Base-by-base conservation (phyloP, 2,888 invertebrate genomes). In the Parapristionchus giblindavisi region DNA sequence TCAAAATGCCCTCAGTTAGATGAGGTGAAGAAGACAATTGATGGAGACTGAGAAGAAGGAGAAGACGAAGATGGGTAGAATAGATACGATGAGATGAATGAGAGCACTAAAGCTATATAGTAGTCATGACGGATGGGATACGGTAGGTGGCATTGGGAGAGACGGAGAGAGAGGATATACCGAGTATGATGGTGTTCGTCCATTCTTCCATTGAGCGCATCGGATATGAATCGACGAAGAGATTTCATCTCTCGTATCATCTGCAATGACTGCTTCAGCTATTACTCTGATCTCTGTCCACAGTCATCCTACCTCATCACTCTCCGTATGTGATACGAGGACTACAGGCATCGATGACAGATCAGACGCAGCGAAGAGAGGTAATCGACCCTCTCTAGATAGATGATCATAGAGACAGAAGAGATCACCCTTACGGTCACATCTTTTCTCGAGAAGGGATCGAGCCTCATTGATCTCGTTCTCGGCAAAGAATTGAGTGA, bases 351-450 rank as follows among this genome's bases (percentile, higher is more conserved):
- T 77, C 27, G 73, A 60, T 27, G 74, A 73, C 43, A 84, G 78
- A 65, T 84, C 81, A 34, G 80, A 61, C n/a, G 84, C 78, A 32
- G 82, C 83, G 66, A 85, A 84, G n/a, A 82, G 68, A 21, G 84
- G 80, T 38, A 71, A 40, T 8, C 70, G 40, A 17, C 75, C 75
- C 24, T 27, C 24, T 8, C 48, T 2, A 2, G 27, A 29, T 14
- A 68, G 52, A 0, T 40, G 2, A 17, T 75, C 75, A 27, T 75
- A 75, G n/a, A 66, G 60, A 14, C 1, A 43, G 70, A 75, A 65
- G 24, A 63, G 54, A 54, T 74, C 63, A 29, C 74, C 61, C 27
- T 68, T 68, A 27, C 51, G 27, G 4, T 38, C 52, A 6, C 34
- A 11, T 29, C 66, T 27, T 36, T 54, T 36, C 58, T 36, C 60